Percentiles rank a stretch among this genome's conserved stretches.
phyloP scores from a whole-genome alignment of 37 sponge, comb jelly and placozoan genomes.

The Bolinopsis microptera region DNA sequence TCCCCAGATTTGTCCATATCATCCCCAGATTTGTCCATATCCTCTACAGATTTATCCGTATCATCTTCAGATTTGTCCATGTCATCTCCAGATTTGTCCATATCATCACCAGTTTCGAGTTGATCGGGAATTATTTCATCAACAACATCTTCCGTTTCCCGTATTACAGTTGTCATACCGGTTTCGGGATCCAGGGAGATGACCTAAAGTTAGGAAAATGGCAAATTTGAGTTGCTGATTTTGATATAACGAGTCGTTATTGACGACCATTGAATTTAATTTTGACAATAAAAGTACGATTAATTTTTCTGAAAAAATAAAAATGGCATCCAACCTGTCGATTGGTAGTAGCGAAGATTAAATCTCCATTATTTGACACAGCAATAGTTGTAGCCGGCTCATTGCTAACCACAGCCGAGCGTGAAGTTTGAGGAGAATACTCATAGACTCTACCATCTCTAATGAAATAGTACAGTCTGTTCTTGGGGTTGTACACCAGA shows the following conservation, averaged over 20 bases:
- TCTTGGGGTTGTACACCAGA: neutral
- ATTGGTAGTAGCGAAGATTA: neutral
- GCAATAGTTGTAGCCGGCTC: neutral
- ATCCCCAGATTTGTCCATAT: neutral
- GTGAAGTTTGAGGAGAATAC: neutral
- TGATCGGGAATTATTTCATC: neutral
- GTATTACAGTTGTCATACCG: neutral
- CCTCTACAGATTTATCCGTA: neutral
- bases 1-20: neutral
- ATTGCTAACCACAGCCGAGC: neutral
- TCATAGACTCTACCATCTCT: neutral
- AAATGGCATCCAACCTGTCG: neutral
- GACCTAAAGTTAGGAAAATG: too few relatives aligned
- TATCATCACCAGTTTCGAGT: neutral
- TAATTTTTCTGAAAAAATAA: too few relatives aligned
- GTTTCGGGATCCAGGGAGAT: neutral
- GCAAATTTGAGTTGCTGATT: too few relatives aligned
- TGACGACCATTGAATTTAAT: too few relatives aligned
- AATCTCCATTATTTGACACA: neutral
- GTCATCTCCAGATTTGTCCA: conserved; percentile 12
- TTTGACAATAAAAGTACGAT: too few relatives aligned
- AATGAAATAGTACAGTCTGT: neutral
- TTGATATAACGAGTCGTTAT: too few relatives aligned
- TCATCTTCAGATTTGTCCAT: conserved; percentile 1
- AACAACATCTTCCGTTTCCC: neutral